These are phyloP conservation scores for Hypomecis punctinalis DNA, from an alignment of 2,888 invertebrate genomes.

Conservation along the genomic window DNA sequence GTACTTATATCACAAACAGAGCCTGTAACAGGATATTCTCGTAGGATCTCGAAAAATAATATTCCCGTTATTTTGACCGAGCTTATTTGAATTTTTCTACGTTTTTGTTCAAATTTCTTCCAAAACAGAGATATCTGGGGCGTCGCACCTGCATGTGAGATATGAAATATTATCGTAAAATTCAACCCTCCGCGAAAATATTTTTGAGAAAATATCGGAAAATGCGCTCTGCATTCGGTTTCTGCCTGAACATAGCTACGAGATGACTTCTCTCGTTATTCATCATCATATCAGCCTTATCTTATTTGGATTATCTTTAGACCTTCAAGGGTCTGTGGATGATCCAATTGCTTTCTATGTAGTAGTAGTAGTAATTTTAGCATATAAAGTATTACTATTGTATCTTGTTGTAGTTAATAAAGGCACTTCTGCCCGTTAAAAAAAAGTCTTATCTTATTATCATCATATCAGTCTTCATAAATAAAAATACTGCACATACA, in stretches of 20 bases:
- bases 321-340: no score
- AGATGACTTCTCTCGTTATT: no score
- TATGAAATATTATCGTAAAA: constrained; percentile 60
- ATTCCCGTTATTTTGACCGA: constrained; percentile 33
- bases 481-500: no score
- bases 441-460: no score
- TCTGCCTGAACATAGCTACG: background rate
- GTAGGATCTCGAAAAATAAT: constrained; percentile 30
- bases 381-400: no score
- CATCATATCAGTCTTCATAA: no score
- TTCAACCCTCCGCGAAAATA: constrained; percentile 52
- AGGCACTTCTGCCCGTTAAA: no score
- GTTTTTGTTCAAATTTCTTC: constrained; percentile 44
- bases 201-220: constrained; percentile 35
- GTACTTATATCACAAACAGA: constrained; percentile 6
- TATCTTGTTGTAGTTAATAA: no score
- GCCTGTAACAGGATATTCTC: constrained; percentile 16
- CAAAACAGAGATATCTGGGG: constrained; percentile 39
- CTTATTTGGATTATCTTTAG: no score
- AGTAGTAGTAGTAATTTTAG: no score
- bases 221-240: constrained; percentile 32
- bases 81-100: constrained; percentile 52
- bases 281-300: no score
- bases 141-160: constrained; percentile 55
- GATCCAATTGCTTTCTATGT: no score